phyloP scores from a whole-genome alignment of 2,888 invertebrate species.

The Drosophila maculinotata region DNA sequence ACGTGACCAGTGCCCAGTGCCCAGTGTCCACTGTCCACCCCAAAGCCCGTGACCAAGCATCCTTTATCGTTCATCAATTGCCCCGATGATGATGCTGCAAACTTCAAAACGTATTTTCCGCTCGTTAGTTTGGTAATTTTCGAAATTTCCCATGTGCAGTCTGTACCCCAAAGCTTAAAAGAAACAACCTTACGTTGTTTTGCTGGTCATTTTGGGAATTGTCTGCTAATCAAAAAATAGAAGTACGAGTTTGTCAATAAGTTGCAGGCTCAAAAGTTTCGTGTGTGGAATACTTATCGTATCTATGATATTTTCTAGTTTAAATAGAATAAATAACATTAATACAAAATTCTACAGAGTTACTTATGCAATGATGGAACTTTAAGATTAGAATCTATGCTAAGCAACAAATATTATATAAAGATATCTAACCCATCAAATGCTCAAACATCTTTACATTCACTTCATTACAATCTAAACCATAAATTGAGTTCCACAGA shows the following conservation, averaged over 20 bases:
- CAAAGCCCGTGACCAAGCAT: constrained; percentile 13
- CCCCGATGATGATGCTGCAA: constrained; percentile 56
- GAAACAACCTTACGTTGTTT: constrained; percentile 8
- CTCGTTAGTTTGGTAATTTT: constrained; percentile 67
- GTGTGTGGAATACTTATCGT: constrained; percentile 19
- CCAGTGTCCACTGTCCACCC: constrained; percentile 28
- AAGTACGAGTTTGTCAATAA: constrained; percentile 9
- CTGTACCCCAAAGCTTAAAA: constrained; percentile 27
- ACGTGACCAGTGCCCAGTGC: constrained; percentile 6
- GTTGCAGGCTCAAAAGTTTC: neutral
- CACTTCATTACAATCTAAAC: too few species aligned
- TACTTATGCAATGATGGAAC: too few species aligned
- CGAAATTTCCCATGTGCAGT: constrained; percentile 31
- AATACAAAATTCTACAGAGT: neutral
- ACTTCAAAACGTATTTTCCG: constrained; percentile 74
- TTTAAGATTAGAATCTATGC: neutral
- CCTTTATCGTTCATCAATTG: constrained; percentile 34
- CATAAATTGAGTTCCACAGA: too few species aligned
- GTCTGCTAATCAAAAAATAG: constrained; percentile 12
- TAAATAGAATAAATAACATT: neutral
- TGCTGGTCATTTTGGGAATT: constrained; percentile 52
- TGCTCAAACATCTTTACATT: too few species aligned
- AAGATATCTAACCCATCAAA: too few species aligned
- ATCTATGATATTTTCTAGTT: neutral
- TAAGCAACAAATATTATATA: too few species aligned